These are phyloP conservation scores for Saguinus midas DNA, from an alignment of 2,113 vertebrate species.

Conservation along the genomic window DNA sequence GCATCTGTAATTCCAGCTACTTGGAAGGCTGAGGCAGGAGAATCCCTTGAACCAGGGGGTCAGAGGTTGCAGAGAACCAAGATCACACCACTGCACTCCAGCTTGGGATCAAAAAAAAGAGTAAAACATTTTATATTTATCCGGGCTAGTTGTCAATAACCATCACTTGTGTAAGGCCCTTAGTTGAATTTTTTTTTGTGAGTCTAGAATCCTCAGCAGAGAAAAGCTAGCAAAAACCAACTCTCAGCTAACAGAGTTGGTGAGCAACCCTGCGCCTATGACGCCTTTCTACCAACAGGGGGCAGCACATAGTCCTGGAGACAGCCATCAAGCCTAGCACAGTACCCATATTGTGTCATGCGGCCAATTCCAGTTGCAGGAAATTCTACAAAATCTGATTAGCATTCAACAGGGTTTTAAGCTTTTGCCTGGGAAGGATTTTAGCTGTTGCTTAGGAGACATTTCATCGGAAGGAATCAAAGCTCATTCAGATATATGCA, in stretches of 20 bases:
- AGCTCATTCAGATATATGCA: not conserved
- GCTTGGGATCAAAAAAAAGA: too few species aligned
- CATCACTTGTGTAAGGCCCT: not conserved
- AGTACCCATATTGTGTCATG: rapidly evolving
- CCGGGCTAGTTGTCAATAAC: not conserved
- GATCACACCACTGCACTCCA: too few species aligned
- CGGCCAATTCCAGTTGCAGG: not conserved
- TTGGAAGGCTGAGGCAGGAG: too few species aligned
- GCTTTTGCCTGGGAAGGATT: not conserved
- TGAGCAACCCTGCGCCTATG: not conserved
- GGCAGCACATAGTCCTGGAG: conserved; percentile 51
- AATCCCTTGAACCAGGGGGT: too few species aligned
- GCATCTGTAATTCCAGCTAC: too few species aligned
- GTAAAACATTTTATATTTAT: not conserved
- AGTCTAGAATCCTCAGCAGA: not conserved
- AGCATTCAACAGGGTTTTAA: conserved; percentile 30
- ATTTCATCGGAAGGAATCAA: not conserved
- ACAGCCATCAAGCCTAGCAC: not conserved
- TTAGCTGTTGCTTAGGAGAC: conserved; percentile 26
- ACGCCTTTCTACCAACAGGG: conserved; percentile 44
- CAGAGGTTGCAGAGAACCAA: too few species aligned
- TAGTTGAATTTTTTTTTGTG: not conserved
- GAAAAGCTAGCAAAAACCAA: conserved; percentile 1
- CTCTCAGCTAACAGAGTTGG: not conserved
- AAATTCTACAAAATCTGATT: conserved; percentile 43